Evolutionary conservation across 1,140 invertebrate genomes (phyloP), one percentile per base, ranked within the genome.

Genomic region (Drosophila orosa): DNA sequence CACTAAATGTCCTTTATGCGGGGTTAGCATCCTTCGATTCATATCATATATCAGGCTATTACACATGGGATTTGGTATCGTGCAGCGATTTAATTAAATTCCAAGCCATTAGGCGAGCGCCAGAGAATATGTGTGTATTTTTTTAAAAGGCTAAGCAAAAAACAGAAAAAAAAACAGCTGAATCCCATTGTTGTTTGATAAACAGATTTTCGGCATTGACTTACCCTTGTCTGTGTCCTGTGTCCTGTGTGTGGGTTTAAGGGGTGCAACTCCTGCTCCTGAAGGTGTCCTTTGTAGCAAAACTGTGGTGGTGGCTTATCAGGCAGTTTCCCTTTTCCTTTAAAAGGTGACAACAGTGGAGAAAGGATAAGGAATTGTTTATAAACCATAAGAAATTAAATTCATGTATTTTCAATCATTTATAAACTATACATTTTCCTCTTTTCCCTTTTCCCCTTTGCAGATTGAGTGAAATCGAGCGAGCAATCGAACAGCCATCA

Each of bases 401-500:
- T n/a, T n/a, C n/a, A n/a, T n/a, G n/a, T n/a, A 22, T 19, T 7
- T 13, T 0, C 0, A 12, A 7, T 7, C 0, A 13, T 9, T 42
- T 2, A 0, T 24, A 65, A 42, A 10, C 7, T 44, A 19, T 44
- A 59, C 7, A 17, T 48, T 54, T 15, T 24, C 4, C 13, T 9
- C 0, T 10, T 9, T 27, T 47, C 4, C 39, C 13, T 24, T 22
- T 82, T 79, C n/a, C n/a, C n/a, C n/a, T n/a, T n/a, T n/a, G 3
- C 84, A 91, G 90, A 91, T 91, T 89, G 84, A 85, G 73, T 89
- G 79, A 72, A 86, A 82, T 66, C 81, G 79, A 85, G 89, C 79
- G 89, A 91, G 89, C 84, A 91, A 91, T 91, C 90, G 89, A 89
- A 86, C 57, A 86, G 89, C 81, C 80, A 87, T 86, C 67, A 90